Evolutionary conservation across 2,797 vertebrate species (phyloP), one percentile per base, ranked within the genome.

Genomic region (Acipenser ruthenus): DNA sequence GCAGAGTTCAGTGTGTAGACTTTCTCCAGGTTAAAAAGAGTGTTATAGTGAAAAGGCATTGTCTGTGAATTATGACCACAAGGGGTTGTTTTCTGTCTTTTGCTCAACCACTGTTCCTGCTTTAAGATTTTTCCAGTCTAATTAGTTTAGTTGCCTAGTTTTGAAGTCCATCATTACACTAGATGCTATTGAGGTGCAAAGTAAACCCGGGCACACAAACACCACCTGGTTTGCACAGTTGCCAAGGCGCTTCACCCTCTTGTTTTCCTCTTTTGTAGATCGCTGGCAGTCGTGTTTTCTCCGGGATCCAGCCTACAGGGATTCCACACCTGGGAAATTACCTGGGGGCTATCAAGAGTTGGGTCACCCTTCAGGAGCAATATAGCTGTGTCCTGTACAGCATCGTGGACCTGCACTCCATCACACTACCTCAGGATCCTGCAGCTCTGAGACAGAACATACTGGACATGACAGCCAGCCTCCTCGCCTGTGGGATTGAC

Each of bases 261-360:
- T 63, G 10, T 10, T 10, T 48, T 48, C 13, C 8, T 66, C 47
- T 51, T 37, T 64, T 86, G 83, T 69, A 67, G 49, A 56, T 69
- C 64, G 51, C 67, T 13, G 69, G 52, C 50, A 68, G 68, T 0
- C 88, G 92, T 0, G 83, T 98, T 1, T 98, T 98, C 80, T 98
- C 96, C 0, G 95, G 95, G 63, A 97, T 97, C 80, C 95, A 97
- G 78, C 96, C 94, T 0, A 98, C 95, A 0, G 95, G 95, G 8
- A 87, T 91, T 0, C 95, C 91, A 60, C 95, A 99, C 79, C 82
- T 98, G 53, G 94, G 95, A 8, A 98, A 98, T 81, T 98, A 93
- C 80, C 83, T 97, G 23, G 96, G 96, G 12, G 93, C 95, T 64
- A 85, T 98, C 70, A 90, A 95, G 79, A 94, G 82, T 84, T 99